Evolutionary conservation across 2,888 invertebrate species (phyloP).

Genomic region (Leptarthrus brevirostris): DNA sequence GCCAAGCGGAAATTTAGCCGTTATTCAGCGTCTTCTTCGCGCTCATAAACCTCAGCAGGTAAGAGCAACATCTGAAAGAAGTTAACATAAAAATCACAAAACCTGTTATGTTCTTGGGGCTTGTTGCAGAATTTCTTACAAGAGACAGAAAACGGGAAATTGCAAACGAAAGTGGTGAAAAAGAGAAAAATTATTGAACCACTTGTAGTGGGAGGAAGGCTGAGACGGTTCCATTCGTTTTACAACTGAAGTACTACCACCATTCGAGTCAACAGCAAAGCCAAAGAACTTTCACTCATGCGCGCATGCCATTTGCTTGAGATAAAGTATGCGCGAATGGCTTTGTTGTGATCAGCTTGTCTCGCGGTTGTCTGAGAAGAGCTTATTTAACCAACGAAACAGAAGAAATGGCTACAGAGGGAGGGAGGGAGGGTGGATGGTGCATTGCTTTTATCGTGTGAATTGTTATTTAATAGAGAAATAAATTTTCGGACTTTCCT

Average conservation of each 20-base stretch:
- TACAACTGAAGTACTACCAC: not conserved
- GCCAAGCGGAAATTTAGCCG: not conserved
- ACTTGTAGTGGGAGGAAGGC: not conserved
- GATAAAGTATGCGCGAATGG: not conserved
- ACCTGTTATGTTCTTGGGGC: not conserved
- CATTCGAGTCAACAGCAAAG: not conserved
- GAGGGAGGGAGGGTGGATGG: too few species aligned
- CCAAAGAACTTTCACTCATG: constrained; percentile 45
- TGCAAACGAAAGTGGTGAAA: not conserved
- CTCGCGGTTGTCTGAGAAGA: too few species aligned
- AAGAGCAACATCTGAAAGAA: not conserved
- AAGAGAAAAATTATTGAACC: constrained; percentile 5
- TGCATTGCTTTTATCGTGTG: too few species aligned
- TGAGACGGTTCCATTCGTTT: not conserved
- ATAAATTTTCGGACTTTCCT: too few species aligned
- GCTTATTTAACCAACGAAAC: too few species aligned
- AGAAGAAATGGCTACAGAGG: too few species aligned
- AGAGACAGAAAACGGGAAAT: not conserved
- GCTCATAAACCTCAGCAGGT: not conserved
- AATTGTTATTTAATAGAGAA: too few species aligned
- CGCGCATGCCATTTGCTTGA: not conserved
- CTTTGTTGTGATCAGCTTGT: too few species aligned
- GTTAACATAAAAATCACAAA: not conserved
- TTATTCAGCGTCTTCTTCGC: not conserved
- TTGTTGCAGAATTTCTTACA: constrained; percentile 2